These are phyloP conservation scores for Riparia riparia DNA, from an alignment of 2,113 vertebrate genomes.

Conservation along the genomic window DNA sequence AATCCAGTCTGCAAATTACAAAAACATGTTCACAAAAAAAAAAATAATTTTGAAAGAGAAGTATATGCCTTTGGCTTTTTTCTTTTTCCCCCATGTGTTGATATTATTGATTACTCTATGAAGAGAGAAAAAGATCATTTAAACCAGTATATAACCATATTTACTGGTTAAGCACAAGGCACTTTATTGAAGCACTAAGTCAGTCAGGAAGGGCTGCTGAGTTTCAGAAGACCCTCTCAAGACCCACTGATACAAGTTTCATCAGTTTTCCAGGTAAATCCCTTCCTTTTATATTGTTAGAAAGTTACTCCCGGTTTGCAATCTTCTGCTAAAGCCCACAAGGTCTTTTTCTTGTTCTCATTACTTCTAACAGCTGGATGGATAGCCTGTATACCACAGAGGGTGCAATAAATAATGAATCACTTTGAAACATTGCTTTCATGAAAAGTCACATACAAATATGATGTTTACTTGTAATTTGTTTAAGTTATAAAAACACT, in stretches of 20 bases:
- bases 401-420: constrained; percentile 57
- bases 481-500: constrained; percentile 60
- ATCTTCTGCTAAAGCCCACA: background rate
- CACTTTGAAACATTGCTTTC: constrained; percentile 20
- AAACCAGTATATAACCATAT: background rate
- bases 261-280: background rate
- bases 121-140: background rate
- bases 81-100: background rate
- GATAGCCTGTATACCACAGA: constrained; percentile 9
- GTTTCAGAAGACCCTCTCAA: background rate
- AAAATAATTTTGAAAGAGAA: background rate
- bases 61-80: background rate
- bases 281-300: background rate
- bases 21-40: background rate
- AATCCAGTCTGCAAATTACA: background rate
- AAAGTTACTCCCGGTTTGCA: background rate
- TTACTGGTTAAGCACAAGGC: background rate
- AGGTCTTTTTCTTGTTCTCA: constrained; percentile 49
- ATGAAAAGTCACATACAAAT: constrained; percentile 54
- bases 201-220: background rate
- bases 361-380: constrained; percentile 33
- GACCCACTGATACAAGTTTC: background rate
- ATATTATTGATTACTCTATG: background rate
- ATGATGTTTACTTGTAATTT: constrained; percentile 62
- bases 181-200: background rate